Base-by-base conservation (phyloP, 2,113 vertebrate genomes). In the Lontra canadensis region DNA sequence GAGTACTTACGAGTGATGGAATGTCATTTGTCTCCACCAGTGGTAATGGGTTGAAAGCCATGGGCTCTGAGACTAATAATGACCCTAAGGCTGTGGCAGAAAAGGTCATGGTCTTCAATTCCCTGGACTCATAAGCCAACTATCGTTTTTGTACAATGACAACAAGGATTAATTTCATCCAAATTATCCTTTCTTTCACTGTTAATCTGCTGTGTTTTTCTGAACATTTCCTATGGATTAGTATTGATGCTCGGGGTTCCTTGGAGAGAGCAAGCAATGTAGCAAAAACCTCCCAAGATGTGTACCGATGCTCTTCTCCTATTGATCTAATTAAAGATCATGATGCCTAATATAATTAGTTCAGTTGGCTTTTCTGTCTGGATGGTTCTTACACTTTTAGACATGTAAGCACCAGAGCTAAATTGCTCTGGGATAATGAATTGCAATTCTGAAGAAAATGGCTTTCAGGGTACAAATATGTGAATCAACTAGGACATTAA, bases 291-390 rank as follows among this genome's bases (percentile, higher is more conserved):
- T 98, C 65, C 52, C 73, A 92, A 97, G 98, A 96, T 96, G 83
- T 83, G 85, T 95, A 63, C 94, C 83, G 34, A 79, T 94, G 14
- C 21, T 93, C 81, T 36, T 93, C 29, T 94, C 94, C 73, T 96
- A 61, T 98, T 87, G 69, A 93, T 98, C 57, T 97, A 97, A 97
- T 97, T 97, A 82, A 98, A 97, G 87, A 91, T 95, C 95, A 71
- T 80, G 74, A 26, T 29, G 92, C 97, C 85, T 90, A 95, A 94
- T 91, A 49, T 82, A 96, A 96, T 98, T 96, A 97, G 78, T 92
- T 90, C 12, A 87, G 67, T 79, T 55, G 74, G 73, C 74, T 63
- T 95, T 97, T 97, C 88, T 96, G n/a, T 81, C 67, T 76, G 69
- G 74, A 49, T 88, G 69, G 65, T 92, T 96, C 69, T 98, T 84